These are phyloP conservation scores for Hydropotes inermis DNA, from an alignment of 2,113 vertebrate genomes.

Conservation along the genomic window DNA sequence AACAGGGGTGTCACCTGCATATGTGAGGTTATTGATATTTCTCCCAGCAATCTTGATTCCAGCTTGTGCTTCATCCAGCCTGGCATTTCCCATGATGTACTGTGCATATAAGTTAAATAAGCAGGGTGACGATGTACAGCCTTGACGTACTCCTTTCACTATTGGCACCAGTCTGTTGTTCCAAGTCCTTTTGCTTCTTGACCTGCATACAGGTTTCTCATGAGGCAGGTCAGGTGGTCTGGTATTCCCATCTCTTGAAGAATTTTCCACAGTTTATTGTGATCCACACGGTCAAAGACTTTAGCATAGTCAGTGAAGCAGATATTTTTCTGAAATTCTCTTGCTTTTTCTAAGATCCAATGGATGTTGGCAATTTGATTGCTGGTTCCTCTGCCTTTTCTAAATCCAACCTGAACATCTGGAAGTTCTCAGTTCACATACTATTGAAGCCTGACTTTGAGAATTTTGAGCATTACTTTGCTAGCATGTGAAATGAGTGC, in stretches of 20 bases:
- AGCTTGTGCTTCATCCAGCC: not conserved
- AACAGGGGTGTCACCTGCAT: not conserved
- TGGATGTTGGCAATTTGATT: not conserved
- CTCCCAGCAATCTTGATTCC: not conserved
- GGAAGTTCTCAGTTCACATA: not conserved
- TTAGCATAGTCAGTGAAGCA: not conserved
- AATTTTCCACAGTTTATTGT: not conserved
- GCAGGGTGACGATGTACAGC: not conserved
- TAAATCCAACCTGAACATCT: not conserved
- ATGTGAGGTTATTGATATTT: not conserved
- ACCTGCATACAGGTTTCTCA: not conserved
- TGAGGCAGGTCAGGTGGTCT: not conserved
- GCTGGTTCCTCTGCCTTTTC: not conserved
- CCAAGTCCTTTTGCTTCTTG: not conserved
- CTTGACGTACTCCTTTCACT: not conserved
- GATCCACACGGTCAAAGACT: not conserved
- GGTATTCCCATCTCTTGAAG: not conserved
- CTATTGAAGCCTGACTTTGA: not conserved
- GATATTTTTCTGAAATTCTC: not conserved
- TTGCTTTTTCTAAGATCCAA: not conserved
- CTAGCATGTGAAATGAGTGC: not conserved
- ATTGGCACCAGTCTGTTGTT: not conserved
- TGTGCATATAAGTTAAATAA: not conserved
- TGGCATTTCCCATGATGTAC: not conserved
- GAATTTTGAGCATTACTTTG: not conserved